Evolutionary conservation across 2,113 vertebrate species (phyloP).

Genomic region (Clupea harengus): DNA sequence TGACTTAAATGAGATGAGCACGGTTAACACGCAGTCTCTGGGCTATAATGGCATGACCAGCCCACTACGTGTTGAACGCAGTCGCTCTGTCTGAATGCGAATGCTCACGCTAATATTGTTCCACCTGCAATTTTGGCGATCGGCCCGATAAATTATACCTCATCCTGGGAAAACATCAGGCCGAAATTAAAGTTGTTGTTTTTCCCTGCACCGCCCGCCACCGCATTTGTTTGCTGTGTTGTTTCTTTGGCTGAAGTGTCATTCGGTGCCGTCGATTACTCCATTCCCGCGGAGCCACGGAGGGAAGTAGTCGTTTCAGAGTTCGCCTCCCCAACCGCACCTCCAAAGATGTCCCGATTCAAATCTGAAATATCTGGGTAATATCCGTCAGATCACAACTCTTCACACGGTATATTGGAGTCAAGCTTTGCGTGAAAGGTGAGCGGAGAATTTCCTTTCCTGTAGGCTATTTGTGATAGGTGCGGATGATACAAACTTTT

Average conservation of each 20-base stretch:
- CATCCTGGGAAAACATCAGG: constrained; percentile 20
- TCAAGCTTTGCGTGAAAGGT: constrained; percentile 41
- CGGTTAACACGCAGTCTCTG: constrained; percentile 7
- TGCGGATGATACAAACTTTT: constrained; percentile 38
- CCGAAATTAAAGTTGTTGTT: constrained; percentile 31
- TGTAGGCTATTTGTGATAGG: constrained; percentile 15
- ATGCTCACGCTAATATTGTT: background rate
- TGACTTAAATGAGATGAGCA: background rate
- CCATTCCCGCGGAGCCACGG: constrained; percentile 41
- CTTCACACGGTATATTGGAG: constrained; percentile 16
- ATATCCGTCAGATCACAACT: constrained; percentile 20
- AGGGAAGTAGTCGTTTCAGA: constrained; percentile 37
- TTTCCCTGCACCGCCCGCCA: constrained; percentile 10
- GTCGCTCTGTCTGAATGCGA: constrained; percentile 14
- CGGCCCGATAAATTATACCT: constrained; percentile 15
- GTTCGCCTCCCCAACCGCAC: constrained; percentile 33
- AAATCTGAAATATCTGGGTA: constrained; percentile 24
- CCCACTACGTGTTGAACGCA: constrained; percentile 32
- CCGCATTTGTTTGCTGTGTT: constrained; percentile 42
- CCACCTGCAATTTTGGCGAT: constrained; percentile 4
- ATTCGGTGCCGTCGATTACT: constrained; percentile 40
- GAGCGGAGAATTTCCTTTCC: constrained; percentile 34
- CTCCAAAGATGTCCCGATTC: constrained; percentile 44
- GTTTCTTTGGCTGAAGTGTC: constrained; percentile 42
- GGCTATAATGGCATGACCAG: background rate